phyloP scores from a whole-genome alignment of 2,888 invertebrate genomes.

The Trichogramma evanescens region DNA sequence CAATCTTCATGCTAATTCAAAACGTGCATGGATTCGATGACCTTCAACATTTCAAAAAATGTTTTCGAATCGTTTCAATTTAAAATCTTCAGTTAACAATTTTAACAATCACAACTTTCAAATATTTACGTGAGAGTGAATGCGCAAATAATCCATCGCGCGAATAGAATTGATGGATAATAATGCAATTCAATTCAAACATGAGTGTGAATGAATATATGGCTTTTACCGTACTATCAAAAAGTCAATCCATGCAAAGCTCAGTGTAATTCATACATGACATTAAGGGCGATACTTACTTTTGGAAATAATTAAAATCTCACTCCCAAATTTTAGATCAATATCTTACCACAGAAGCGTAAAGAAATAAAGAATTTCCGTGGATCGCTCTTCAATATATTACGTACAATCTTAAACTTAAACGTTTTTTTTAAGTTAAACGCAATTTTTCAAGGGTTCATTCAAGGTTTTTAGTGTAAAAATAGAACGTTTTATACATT shows the following conservation, averaged over 20 bases:
- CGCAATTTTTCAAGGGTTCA: no score
- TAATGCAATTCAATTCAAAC: conserved; percentile 24
- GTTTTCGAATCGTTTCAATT: not conserved
- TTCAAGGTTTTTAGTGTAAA: no score
- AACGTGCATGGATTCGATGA: conserved; percentile 21
- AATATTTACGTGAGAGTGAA: not conserved
- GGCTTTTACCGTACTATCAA: conserved; percentile 28
- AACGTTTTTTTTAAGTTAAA: no score
- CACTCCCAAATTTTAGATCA: no score
- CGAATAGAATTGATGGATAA: conserved; percentile 2
- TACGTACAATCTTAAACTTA: no score
- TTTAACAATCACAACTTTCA: not conserved
- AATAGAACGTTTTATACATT: no score
- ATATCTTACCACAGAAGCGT: no score
- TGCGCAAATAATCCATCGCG: not conserved
- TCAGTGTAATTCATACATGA: no score
- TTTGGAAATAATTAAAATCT: no score
- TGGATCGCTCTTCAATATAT: no score
- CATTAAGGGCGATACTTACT: no score
- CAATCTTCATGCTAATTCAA: conserved; percentile 24
- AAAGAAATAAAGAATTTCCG: no score
- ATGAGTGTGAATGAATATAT: conserved; percentile 43
- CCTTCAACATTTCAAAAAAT: not conserved
- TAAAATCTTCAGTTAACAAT: not conserved
- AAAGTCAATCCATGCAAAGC: conserved; percentile 17